Evolutionary conservation across 2,888 invertebrate genomes (phyloP).

Genomic region (Catocala nupta): DNA sequence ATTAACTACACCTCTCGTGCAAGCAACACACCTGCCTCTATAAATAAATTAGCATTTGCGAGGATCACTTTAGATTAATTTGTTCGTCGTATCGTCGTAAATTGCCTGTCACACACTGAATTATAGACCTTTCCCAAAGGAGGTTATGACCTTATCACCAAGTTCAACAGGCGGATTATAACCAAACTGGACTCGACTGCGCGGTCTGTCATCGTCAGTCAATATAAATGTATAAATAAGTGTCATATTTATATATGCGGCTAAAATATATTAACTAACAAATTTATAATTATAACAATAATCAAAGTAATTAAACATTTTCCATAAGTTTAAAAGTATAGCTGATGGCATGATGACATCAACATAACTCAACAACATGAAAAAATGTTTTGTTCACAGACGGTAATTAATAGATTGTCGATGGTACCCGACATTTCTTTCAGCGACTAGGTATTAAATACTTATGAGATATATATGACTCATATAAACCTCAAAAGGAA

Average conservation of each 20-base stretch:
- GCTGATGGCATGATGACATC: too few relatives aligned
- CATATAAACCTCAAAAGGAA: constrained; percentile 17
- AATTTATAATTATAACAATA: neutral
- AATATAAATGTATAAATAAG: too few relatives aligned
- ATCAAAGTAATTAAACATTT: constrained; percentile 4
- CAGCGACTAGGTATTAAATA: too few relatives aligned
- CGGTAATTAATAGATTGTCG: neutral
- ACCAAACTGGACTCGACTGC: too few relatives aligned
- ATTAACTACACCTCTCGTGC: constrained; percentile 24
- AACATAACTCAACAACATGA: too few relatives aligned
- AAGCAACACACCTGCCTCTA: constrained; percentile 31
- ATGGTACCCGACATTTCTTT: neutral
- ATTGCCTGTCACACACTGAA: neutral
- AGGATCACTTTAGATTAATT: neutral
- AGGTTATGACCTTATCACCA: neutral
- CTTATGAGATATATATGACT: too few relatives aligned
- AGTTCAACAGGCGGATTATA: neutral
- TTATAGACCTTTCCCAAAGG: neutral
- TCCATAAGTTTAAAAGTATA: neutral
- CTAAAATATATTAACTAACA: too few relatives aligned
- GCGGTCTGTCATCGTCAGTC: too few relatives aligned
- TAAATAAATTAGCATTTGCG: constrained; percentile 23
- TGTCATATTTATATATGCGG: too few relatives aligned
- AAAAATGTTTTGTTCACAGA: neutral
- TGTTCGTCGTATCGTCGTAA: constrained; percentile 1